These are phyloP conservation scores for Triplophysa rosa DNA, from an alignment of 2,113 vertebrate species.

Conservation along the genomic window DNA sequence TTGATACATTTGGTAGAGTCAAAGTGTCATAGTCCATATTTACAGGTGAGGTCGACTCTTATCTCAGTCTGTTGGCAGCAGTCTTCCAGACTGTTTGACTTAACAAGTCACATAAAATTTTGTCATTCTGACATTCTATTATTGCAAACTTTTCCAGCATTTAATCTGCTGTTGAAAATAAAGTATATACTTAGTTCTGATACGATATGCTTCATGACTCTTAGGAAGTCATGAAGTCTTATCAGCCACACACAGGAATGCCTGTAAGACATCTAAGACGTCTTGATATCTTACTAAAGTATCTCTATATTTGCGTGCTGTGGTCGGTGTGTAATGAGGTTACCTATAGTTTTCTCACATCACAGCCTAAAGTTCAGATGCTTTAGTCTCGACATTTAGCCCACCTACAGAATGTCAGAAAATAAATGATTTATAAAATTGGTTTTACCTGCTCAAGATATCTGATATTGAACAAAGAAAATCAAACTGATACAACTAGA, in stretches of 20 bases:
- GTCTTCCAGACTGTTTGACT: not conserved
- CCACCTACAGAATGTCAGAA: slow-evolving; percentile 19
- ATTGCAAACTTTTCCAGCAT: not conserved
- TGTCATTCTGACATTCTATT: not conserved
- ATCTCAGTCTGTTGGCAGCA: not conserved
- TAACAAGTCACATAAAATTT: not conserved
- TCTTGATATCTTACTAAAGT: not conserved
- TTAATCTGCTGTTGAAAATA: not conserved
- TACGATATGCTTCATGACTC: not conserved
- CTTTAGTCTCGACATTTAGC: slow-evolving; percentile 23
- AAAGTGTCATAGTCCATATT: not conserved
- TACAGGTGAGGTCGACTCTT: not conserved
- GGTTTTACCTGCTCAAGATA: not conserved
- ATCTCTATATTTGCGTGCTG: not conserved
- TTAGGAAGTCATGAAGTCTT: not conserved
- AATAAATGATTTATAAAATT: not conserved
- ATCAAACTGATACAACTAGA: not conserved
- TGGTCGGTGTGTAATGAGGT: not conserved
- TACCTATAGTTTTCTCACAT: slow-evolving; percentile 9
- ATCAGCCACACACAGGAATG: not conserved
- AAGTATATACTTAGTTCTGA: not conserved
- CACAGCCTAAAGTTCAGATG: slow-evolving; percentile 18
- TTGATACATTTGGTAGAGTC: too few relatives aligned
- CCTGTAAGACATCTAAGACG: not conserved
- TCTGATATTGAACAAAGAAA: not conserved